Percentiles rank a stretch among this genome's conserved stretches.
Conservation (phyloP, 2,113 vertebrate genomes). For the Oplegnathus fasciatus region DNA sequence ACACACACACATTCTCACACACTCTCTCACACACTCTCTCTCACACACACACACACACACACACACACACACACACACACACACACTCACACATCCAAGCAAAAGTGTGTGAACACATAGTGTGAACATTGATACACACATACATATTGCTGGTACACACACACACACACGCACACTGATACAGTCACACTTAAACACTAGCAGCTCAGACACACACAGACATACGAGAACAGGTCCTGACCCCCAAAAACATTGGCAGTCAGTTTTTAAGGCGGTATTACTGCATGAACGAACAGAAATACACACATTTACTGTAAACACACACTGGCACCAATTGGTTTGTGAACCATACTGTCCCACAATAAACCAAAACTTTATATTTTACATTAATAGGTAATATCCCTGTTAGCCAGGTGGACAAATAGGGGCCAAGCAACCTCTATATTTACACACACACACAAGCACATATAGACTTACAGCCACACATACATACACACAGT, state of each 20-base stretch:
- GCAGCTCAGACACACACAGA: slow-evolving; percentile 21
- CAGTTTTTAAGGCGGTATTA: slow-evolving; percentile 31
- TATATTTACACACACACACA: slow-evolving; percentile 80
- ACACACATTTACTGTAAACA: slow-evolving; percentile 31
- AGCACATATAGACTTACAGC: slow-evolving; percentile 18
- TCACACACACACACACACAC: slow-evolving; percentile 31
- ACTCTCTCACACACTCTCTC: too few relatives aligned
- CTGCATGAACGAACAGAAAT: slow-evolving; percentile 22
- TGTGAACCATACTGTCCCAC: slow-evolving; percentile 30
- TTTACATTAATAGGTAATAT: slow-evolving; percentile 94
- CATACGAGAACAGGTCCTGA: slow-evolving; percentile 57
- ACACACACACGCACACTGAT: slow-evolving; percentile 17
- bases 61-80: slow-evolving; percentile 16
- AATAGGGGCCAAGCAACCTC: slow-evolving; percentile 90
- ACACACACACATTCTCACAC: slow-evolving; percentile 49
- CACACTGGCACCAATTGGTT: slow-evolving; percentile 30
- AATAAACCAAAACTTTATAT: slow-evolving; percentile 84
- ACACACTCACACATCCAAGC: background rate
- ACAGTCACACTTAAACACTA: slow-evolving; percentile 12
- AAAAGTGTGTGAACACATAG: slow-evolving; percentile 31
- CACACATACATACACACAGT: slow-evolving; percentile 20
- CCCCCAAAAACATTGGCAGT: slow-evolving; percentile 22
- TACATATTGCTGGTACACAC: background rate
- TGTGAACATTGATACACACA: slow-evolving; percentile 25
- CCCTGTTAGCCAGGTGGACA: slow-evolving; percentile 85